Base-by-base conservation (phyloP, 2,113 vertebrate genomes). In the Elachura formosa region DNA sequence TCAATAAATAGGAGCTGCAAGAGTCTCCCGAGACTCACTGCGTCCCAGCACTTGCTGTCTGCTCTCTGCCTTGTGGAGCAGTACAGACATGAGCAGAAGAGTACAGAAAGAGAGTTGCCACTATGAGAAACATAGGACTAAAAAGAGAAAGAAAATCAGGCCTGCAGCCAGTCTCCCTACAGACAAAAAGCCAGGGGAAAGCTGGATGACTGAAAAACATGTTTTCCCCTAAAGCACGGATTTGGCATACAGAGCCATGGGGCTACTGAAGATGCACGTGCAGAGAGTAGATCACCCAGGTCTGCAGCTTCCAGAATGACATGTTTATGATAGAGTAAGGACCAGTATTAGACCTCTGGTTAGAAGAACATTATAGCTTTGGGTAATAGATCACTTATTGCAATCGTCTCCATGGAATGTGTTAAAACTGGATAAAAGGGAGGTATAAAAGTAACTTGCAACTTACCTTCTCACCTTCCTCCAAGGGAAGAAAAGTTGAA, bases 21-120 rank as follows among this genome's bases (percentile, higher is more conserved):
- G 4, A 4, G 7, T 72, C 43, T 55, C 48, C 31, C 0, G 0
- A 52, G 68, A 33, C 36, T 66, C 14, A 3, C 43, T 52, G 54
- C 28, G 14, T 63, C 68, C 43, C 59, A 80, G 34, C 23, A 15
- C 26, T 45, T 28, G 28, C n/a, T 66, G 81, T 28, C 17, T 84
- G 20, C 28, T 80, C 19, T 16, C 40, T 80, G 38, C 29, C 34
- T 82, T 72, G 10, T 46, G 23, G 43, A 43, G 15, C 22, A 62
- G 8, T 17, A 26, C 6, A 25, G 41, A 13, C 9, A 36, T 4
- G 6, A 68, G 26, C 10, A 28, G 14, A n/a, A 25, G 16, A 4
- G 0, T 23, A 38, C 11, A 23, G 31, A 81, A 59, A 58, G 34
- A 24, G 5, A 3, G 33, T 17, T 46, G 26, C 23, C 52, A 55